Percentiles rank a stretch among this genome's conserved stretches.
phyloP scores from a whole-genome alignment of 1,140 invertebrate genomes.

The Caerostris extrusa region DNA sequence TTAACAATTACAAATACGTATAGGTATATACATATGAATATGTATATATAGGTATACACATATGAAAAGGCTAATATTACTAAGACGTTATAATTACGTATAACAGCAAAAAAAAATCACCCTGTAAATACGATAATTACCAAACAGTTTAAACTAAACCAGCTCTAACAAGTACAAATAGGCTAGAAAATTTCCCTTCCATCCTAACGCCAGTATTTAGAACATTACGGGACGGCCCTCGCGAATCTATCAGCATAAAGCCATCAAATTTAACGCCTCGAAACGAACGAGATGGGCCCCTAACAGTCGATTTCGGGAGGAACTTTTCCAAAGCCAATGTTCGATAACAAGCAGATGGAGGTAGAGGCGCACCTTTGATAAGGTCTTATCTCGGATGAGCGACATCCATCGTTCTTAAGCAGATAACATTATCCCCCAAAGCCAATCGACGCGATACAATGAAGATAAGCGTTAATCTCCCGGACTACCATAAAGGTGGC shows the following conservation, averaged over 20 bases:
- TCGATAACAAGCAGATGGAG: not conserved
- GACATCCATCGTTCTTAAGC: constrained; percentile 4
- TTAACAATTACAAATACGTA: too few species aligned
- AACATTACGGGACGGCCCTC: too few species aligned
- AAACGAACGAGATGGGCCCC: not conserved
- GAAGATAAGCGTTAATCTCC: constrained; percentile 26
- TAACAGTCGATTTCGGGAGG: not conserved
- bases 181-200: too few species aligned
- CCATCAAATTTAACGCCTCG: not conserved
- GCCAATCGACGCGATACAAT: constrained; percentile 31
- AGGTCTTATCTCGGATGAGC: not conserved
- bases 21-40: too few species aligned
- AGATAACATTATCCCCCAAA: constrained; percentile 29
- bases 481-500: not conserved
- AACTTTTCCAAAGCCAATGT: not conserved
- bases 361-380: not conserved
- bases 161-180: too few species aligned
- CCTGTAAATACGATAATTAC: too few species aligned
- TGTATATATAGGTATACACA: too few species aligned
- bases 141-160: too few species aligned
- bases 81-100: too few species aligned
- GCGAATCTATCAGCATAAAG: not conserved
- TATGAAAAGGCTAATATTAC: too few species aligned
- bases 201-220: too few species aligned
- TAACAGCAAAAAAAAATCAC: too few species aligned